Conservation (phyloP, 2,888 invertebrate species). For the Leptura quadrifasciata region DNA sequence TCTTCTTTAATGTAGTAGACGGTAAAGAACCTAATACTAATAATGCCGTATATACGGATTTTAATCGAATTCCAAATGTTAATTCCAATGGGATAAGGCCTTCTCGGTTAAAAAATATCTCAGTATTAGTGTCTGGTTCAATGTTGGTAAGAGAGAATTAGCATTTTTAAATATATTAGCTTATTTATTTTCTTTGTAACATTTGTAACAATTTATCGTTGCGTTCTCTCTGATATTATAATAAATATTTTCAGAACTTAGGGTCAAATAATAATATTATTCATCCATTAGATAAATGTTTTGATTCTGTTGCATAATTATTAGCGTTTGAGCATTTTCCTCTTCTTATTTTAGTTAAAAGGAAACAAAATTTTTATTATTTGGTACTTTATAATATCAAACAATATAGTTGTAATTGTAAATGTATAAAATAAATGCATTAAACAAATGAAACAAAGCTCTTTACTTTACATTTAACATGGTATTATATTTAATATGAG, state of each 20-base stretch:
- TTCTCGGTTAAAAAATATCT: constrained; percentile 3
- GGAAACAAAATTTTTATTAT: too few relatives aligned
- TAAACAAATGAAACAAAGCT: too few relatives aligned
- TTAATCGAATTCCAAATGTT: not conserved
- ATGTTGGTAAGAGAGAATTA: constrained; percentile 12
- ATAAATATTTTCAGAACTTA: not conserved
- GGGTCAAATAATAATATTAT: not conserved
- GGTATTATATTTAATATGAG: too few relatives aligned
- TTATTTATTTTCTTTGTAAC: constrained; percentile 15
- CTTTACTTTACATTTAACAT: too few relatives aligned
- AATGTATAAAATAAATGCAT: too few relatives aligned
- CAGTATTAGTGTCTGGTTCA: constrained; percentile 18
- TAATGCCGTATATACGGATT: not conserved
- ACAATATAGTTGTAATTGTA: too few relatives aligned
- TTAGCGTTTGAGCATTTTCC: too few relatives aligned
- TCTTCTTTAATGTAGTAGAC: not conserved
- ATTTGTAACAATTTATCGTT: not conserved
- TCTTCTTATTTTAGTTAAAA: too few relatives aligned
- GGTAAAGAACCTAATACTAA: not conserved
- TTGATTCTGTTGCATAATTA: too few relatives aligned
- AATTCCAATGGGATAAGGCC: not conserved
- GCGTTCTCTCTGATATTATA: not conserved
- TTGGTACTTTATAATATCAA: too few relatives aligned
- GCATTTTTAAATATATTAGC: not conserved
- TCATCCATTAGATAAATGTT: too few relatives aligned